These are phyloP conservation scores for Mongoloraphidia duomilia DNA, from an alignment of 2,888 invertebrate genomes.

Conservation along the genomic window DNA sequence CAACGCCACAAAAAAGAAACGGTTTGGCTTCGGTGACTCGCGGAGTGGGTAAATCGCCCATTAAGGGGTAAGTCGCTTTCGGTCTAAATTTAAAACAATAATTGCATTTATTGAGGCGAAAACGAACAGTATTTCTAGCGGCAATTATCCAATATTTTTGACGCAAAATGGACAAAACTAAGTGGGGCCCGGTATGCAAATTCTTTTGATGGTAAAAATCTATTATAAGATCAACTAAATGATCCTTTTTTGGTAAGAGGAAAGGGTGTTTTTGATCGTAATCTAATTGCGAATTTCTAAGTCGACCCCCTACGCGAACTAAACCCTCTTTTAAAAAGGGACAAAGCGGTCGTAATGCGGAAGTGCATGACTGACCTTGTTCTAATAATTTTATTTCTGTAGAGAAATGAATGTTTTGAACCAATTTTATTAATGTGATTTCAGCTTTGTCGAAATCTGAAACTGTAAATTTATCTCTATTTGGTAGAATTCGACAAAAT, in stretches of 20 bases:
- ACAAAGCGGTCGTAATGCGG: constrained; percentile 7
- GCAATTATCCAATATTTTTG: constrained; percentile 16
- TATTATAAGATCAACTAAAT: constrained; percentile 9
- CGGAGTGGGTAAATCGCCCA: background rate
- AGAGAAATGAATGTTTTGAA: constrained; percentile 5
- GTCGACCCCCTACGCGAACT: constrained; percentile 8
- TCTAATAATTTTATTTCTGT: constrained; percentile 3
- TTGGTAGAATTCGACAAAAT: background rate
- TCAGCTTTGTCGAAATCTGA: constrained; percentile 5
- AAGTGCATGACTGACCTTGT: constrained; percentile 1
- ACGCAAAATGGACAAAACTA: constrained; percentile 10
- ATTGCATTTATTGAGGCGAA: background rate
- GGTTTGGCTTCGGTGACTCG: background rate
- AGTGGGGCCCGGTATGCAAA: constrained; percentile 12
- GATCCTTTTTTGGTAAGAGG: constrained; percentile 5
- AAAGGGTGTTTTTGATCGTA: constrained; percentile 8
- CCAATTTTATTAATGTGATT: background rate
- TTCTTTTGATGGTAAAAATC: constrained; percentile 11
- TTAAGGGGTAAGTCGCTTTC: background rate
- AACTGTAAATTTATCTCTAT: background rate
- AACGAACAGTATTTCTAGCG: background rate
- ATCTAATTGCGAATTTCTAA: constrained; percentile 3
- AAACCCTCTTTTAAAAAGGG: constrained; percentile 9
- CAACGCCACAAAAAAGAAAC: constrained; percentile 5
- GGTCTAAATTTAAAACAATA: background rate